Base-by-base conservation (phyloP, 2,888 invertebrate species). In the Glaucopsyche alexis region DNA sequence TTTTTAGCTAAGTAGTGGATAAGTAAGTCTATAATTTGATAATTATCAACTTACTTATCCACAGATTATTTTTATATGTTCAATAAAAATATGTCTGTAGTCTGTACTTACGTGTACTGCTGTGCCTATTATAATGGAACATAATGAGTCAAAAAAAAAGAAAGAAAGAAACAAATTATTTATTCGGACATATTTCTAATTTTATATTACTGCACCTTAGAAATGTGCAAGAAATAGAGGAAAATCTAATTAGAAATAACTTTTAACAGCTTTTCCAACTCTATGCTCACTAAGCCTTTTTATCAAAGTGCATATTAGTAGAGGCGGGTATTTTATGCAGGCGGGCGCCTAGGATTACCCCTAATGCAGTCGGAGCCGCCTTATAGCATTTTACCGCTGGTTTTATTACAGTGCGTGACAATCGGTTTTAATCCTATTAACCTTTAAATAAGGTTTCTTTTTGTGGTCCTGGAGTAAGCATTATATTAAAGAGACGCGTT, bases 231-330 rank as follows among this genome's bases (percentile, higher is more conserved):
- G 13, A 60, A 60, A 29, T 29, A 60, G 29, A 11, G 29, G 60
- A 6, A 60, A 60, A 60, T 13, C 29, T 60, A 29, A 60, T 60
- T 29, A 60, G 60, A 60, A 29, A 60, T 60, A 60, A 60, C 19
- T 60, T 60, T 29, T 60, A 60, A 60, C 60, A 60, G 29, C 29
- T 60, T 65, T 65, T 42, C 65, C 42, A 47, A 29, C 29, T 47
- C 47, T 14, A 11, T 8, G 69, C 47, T 16, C 69, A 65, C 47
- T 69, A 69, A 69, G 16, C 45, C 19, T 14, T 47, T 49, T 47
- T 47, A 47, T 47, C 69, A 49, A 69, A 69, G 47, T 69, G 69
- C 69, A 47, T 69, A 49, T 69, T 69, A 69, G 47, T 13, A 11
- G 45, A 47, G 69, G 49, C 69, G 69, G 49, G 19, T 14, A 2